Percentiles rank a stretch among this genome's conserved stretches.
Conservation (phyloP, 2,113 vertebrate species). For the Noctilio leporinus region DNA sequence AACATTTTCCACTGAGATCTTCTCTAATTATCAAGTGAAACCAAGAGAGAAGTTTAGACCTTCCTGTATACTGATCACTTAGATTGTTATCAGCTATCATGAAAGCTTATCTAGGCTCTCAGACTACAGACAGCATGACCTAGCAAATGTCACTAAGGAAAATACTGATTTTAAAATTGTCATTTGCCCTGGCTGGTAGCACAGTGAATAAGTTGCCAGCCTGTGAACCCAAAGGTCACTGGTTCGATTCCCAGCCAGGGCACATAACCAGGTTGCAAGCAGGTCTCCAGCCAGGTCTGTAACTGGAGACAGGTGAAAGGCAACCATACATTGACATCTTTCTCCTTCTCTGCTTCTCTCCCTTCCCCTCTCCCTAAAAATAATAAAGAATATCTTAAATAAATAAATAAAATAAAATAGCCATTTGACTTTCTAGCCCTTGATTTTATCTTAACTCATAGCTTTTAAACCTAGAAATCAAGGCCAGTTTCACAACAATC, state of each 20-base stretch:
- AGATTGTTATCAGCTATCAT: not conserved
- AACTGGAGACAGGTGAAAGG: too few species aligned
- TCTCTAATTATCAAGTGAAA: not conserved
- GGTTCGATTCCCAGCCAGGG: too few species aligned
- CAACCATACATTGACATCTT: too few species aligned
- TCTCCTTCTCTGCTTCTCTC: too few species aligned
- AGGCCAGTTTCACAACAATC: not conserved
- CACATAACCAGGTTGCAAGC: too few species aligned
- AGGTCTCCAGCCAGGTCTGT: too few species aligned
- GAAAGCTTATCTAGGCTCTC: not conserved
- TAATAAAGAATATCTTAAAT: too few species aligned
- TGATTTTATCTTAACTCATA: not conserved
- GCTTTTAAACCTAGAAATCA: not conserved
- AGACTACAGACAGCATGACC: not conserved
- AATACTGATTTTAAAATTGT: not conserved
- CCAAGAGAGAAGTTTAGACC: not conserved
- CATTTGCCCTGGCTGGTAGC: too few species aligned
- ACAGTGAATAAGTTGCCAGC: too few species aligned
- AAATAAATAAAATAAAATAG: too few species aligned
- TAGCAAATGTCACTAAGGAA: not conserved
- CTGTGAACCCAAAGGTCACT: too few species aligned
- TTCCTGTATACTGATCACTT: not conserved
- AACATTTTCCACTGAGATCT: not conserved
- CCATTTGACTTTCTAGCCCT: not conserved
- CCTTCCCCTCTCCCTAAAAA: too few species aligned